Evolutionary conservation across 2,797 vertebrate genomes (phyloP).

Genomic region (Sylvilagus floridanus): DNA sequence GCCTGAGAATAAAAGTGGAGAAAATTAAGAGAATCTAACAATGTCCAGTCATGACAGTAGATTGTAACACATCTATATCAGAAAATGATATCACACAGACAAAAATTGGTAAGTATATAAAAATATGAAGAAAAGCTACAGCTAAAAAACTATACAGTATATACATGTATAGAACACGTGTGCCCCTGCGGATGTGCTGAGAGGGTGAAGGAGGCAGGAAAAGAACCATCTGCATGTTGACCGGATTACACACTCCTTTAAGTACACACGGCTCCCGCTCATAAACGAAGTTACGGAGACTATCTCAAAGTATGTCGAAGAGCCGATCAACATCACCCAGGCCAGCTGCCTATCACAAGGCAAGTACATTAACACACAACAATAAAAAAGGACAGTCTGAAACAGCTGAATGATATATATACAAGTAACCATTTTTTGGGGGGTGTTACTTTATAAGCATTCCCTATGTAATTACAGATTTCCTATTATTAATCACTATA

Average conservation of each 20-base stretch:
- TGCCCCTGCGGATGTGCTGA: not conserved
- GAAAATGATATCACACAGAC: not conserved
- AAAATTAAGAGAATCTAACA: not conserved
- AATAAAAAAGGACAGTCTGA: constrained; percentile 13
- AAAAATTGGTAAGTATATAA: constrained; percentile 34
- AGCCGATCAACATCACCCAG: not conserved
- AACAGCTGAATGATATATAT: constrained; percentile 1
- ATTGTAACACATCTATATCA: not conserved
- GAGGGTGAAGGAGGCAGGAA: not conserved
- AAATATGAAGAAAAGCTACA: constrained; percentile 21
- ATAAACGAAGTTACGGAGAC: constrained; percentile 8
- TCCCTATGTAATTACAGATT: not conserved
- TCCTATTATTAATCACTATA: not conserved
- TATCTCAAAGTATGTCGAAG: not conserved
- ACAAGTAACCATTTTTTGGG: not conserved
- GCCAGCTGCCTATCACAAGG: not conserved
- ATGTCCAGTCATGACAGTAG: not conserved
- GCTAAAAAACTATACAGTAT: not conserved
- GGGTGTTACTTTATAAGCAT: not conserved
- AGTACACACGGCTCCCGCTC: not conserved
- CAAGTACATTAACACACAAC: constrained; percentile 3
- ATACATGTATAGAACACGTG: not conserved
- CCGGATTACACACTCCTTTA: not conserved
- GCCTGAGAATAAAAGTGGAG: constrained; percentile 11
- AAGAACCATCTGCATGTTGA: not conserved